Evolutionary conservation across 2,888 invertebrate species (phyloP), one percentile per base, ranked within the genome.

Genomic region (Thera obeliscata): DNA sequence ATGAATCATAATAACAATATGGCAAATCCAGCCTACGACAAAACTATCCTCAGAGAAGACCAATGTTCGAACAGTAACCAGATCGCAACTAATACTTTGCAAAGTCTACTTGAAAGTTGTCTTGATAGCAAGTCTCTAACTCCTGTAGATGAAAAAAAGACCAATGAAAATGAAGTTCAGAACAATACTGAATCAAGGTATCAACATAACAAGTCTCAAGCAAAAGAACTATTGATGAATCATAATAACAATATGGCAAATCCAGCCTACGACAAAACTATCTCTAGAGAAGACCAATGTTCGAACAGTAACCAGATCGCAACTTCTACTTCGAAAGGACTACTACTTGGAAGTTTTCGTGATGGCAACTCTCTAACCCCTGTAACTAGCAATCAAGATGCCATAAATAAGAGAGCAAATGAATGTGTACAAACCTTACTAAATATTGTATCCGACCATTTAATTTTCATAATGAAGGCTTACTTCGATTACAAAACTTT

Each of bases 381-480:
- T 38, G 6, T 55, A 33, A 9, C 59, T 33, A 41, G 50, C 22
- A 58, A 9, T 56, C 56, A 66, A 66, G 22, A 50, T 55, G 36
- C 35, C 57, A 33, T 55, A 55, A 59, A 46, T 5, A 43, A 5
- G 35, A 54, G 61, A 69, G 56, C 43, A 3, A 54, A 59, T 41
- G 52, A 69, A 60, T 69, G 54, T 55, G 1, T 74, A 54, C 66
- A 71, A 43, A 61, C 65, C 54, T 62, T 69, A 56, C 63, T 70
- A 64, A 35, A 69, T 56, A 72, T 67, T 11, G 64, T 84, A 60
- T 79, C 79, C 3, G 74, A 77, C 38, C 66, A 82, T 64, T 59
- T 84, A 67, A 65, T 82, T 61, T 4, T 72, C 7, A 71, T 82
- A 12, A 69, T 82, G 59, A 61, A 76, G 61, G 68, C 78, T 3